These are phyloP conservation scores for Lithobates sylvaticus DNA, from an alignment of 2,797 vertebrate genomes.

Conservation along the genomic window DNA sequence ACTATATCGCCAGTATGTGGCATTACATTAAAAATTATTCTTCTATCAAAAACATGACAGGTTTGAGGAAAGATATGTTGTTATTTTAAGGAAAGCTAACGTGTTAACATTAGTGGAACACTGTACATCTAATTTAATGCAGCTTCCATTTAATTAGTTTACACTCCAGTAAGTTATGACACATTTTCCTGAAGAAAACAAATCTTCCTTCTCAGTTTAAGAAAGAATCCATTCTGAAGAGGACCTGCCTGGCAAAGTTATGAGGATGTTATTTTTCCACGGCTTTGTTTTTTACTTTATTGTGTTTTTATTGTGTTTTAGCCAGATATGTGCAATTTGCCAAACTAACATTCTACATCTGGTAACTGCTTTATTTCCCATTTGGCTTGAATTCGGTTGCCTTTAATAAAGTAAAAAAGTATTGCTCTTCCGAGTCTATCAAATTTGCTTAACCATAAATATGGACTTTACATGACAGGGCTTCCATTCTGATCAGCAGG, in stretches of 20 bases:
- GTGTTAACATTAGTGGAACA: constrained; percentile 76
- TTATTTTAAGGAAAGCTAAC: constrained; percentile 71
- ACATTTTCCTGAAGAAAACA: constrained; percentile 75
- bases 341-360: too few species aligned
- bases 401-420: too few species aligned
- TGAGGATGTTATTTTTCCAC: neutral
- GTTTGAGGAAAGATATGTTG: constrained; percentile 65
- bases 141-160: constrained; percentile 71
- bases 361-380: too few species aligned
- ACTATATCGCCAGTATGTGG: neutral
- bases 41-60: constrained; percentile 59
- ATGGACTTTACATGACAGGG: too few species aligned
- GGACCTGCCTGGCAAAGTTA: neutral
- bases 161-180: constrained; percentile 71
- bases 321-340: too few species aligned
- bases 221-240: constrained; percentile 66
- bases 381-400: too few species aligned
- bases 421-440: too few species aligned
- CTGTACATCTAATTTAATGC: constrained; percentile 74
- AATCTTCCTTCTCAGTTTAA: constrained; percentile 66
- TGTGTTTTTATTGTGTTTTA: neutral
- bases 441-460: too few species aligned
- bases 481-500: too few species aligned
- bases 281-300: too few species aligned
- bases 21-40: neutral